A percentile compares a stretch with the other conserved stretches of the same genome.
Evolutionary conservation across 30 jellyfish, hydroid and myxozoan species (phyloP).

Genomic region (Clytia hemisphaerica): DNA sequence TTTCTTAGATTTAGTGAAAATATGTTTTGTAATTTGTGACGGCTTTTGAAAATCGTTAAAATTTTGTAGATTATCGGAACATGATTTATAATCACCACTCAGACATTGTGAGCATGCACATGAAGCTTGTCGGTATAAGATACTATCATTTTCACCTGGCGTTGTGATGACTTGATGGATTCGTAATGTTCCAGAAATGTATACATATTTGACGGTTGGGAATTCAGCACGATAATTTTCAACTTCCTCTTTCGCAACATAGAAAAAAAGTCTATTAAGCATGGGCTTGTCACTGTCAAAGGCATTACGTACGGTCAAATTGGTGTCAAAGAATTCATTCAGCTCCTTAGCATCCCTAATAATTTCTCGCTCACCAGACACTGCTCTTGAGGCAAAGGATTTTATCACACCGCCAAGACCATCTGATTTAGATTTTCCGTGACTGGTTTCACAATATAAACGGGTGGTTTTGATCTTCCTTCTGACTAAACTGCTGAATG

Average conservation of each 20-base stretch:
- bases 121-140: background rate
- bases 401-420: constrained; percentile 4
- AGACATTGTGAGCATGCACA: background rate
- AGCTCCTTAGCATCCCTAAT: constrained; percentile 1
- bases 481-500: too few relatives aligned
- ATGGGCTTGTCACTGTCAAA: constrained; percentile 3
- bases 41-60: background rate
- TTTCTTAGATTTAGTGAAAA: too few relatives aligned
- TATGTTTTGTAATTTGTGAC: background rate
- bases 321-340: background rate
- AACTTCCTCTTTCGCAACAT: background rate
- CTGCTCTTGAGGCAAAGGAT: background rate
- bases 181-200: background rate
- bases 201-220: background rate
- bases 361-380: background rate
- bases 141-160: background rate
- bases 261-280: background rate
- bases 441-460: constrained; percentile 1
- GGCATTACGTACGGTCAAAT: background rate
- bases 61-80: too few relatives aligned
- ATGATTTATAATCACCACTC: background rate
- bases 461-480: background rate
- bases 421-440: constrained; percentile 10
- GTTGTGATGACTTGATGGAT: background rate
- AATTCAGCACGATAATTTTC: background rate